These are phyloP conservation scores for Melanostigma gelatinosum DNA, from an alignment of 2,113 vertebrate genomes.

Conservation along the genomic window DNA sequence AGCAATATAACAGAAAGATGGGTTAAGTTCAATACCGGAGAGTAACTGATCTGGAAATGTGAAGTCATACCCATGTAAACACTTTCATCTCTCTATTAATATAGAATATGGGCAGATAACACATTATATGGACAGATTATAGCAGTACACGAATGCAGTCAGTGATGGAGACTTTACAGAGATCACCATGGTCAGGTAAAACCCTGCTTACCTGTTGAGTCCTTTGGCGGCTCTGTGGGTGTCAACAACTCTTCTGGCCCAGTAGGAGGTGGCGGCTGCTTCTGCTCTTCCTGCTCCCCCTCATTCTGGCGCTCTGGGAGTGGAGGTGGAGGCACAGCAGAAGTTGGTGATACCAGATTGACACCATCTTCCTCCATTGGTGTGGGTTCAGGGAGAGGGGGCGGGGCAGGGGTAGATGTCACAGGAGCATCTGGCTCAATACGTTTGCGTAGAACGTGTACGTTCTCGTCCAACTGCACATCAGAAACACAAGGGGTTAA, in stretches of 20 bases:
- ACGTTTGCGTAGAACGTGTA: conserved; percentile 84
- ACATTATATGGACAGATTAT: neutral
- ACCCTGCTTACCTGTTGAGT: conserved; percentile 67
- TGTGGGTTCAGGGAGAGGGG: conserved; percentile 60
- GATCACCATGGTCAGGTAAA: neutral
- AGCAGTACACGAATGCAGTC: neutral
- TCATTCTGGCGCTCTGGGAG: conserved; percentile 72
- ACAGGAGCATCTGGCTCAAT: conserved; percentile 78
- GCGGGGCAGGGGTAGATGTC: conserved; percentile 22
- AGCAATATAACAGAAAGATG: neutral
- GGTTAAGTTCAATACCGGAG: neutral
- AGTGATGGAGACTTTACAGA: neutral
- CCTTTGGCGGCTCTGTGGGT: conserved; percentile 48
- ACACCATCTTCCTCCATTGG: conserved; percentile 67
- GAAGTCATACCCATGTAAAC: neutral
- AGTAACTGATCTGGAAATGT: neutral
- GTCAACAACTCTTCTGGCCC: conserved; percentile 73
- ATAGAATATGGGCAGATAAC: neutral
- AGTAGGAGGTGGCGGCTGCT: conserved; percentile 63
- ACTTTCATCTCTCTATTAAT: no score
- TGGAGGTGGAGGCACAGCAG: conserved; percentile 66
- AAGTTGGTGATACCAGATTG: conserved; percentile 55
- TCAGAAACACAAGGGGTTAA: conserved; percentile 17
- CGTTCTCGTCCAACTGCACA: conserved; percentile 88
- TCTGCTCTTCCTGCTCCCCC: conserved; percentile 57